phyloP scores from a whole-genome alignment of 2,888 invertebrate species.

The Drosophila colorata region DNA sequence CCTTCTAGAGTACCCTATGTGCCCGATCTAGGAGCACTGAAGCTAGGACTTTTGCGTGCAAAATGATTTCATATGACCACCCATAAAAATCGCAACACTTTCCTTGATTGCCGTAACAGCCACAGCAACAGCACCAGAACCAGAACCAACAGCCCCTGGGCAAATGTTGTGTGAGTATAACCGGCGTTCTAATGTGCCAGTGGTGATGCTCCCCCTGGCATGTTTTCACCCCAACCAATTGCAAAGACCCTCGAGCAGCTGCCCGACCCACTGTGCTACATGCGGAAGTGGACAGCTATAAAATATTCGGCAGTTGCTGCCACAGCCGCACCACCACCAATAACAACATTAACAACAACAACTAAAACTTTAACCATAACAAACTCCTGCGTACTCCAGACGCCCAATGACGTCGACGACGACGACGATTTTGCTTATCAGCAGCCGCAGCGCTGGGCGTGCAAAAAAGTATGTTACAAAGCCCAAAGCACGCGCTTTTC shows the following conservation, averaged over 20 bases:
- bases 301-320: slow-evolving; percentile 48
- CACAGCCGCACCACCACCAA: slow-evolving; percentile 22
- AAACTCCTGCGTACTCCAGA: slow-evolving; percentile 38
- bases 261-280: slow-evolving; percentile 4
- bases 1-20: slow-evolving; percentile 1
- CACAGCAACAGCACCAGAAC: slow-evolving; percentile 1
- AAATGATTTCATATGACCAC: slow-evolving; percentile 50
- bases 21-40: slow-evolving; percentile 12
- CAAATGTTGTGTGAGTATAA: slow-evolving; percentile 22
- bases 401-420: slow-evolving; percentile 19
- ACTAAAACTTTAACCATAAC: slow-evolving; percentile 69
- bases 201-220: not conserved
- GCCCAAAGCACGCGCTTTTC: slow-evolving; percentile 1
- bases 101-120: slow-evolving; percentile 52
- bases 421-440: slow-evolving; percentile 56
- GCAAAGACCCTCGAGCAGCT: slow-evolving; percentile 1
- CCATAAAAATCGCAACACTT: slow-evolving; percentile 65
- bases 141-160: slow-evolving; percentile 25
- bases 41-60: slow-evolving; percentile 36
- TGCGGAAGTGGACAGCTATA: slow-evolving; percentile 68
- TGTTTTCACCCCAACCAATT: not conserved
- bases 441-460: slow-evolving; percentile 24
- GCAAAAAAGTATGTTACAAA: slow-evolving; percentile 54
- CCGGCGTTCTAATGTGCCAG: slow-evolving; percentile 18
- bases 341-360: slow-evolving; percentile 6